Conservation (phyloP, 2,797 vertebrate genomes). For the Gymnothorax reevesii region DNA sequence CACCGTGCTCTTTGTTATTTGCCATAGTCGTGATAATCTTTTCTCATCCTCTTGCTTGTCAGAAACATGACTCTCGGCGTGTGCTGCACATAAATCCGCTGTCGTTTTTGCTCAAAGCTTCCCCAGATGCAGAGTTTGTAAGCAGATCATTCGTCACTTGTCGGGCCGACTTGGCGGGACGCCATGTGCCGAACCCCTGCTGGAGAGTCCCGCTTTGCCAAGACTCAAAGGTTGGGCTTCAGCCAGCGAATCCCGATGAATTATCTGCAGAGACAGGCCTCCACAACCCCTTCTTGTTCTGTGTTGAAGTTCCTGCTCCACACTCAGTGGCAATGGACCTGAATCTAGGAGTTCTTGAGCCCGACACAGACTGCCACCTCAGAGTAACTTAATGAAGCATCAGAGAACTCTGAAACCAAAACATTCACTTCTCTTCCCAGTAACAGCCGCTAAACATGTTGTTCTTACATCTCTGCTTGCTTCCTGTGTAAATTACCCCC, state of each 20-base stretch:
- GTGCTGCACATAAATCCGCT: neutral
- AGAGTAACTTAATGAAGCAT: neutral
- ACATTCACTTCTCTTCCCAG: neutral
- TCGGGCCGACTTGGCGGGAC: neutral
- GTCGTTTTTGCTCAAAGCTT: neutral
- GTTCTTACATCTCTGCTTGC: neutral
- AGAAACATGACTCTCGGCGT: neutral
- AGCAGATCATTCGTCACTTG: conserved; percentile 6
- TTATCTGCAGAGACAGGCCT: neutral
- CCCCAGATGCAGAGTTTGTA: conserved; percentile 8
- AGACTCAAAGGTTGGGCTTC: neutral
- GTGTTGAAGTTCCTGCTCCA: neutral
- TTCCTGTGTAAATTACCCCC: neutral
- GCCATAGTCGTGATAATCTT: neutral
- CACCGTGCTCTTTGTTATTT: neutral
- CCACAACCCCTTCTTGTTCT: neutral
- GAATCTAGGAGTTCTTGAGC: neutral
- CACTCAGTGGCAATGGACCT: neutral
- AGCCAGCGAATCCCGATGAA: neutral
- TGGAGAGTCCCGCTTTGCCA: neutral
- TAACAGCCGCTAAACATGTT: neutral
- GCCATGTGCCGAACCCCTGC: neutral
- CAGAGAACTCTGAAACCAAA: neutral
- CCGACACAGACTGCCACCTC: neutral
- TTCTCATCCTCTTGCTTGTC: neutral